Base-by-base conservation (phyloP, 1,140 invertebrate species). In the Steinernema feltiae region DNA sequence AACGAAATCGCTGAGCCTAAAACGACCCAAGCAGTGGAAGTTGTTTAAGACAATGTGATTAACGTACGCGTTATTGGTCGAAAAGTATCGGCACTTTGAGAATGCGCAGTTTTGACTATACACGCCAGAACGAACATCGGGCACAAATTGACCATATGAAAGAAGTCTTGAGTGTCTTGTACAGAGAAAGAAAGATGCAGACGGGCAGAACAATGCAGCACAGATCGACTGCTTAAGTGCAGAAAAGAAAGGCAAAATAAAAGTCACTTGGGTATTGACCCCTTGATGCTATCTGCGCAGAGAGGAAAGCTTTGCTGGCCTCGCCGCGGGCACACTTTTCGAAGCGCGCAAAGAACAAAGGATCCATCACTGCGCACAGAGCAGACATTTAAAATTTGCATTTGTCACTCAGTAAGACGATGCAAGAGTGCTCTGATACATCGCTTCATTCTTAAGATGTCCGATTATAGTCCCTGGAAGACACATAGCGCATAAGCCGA, bases 341-440 rank as follows among this genome's bases (percentile, higher is more conserved):
- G 12, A 63, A 63, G 53, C 53, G 53, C 53, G 53, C 53, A 63
- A 63, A 63, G 53, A 63, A 63, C 53, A 63, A 63, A 63, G 53
- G 53, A 63, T 63, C 53, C 53, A 63, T 63, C 53, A 63, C 53
- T 17, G 53, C 15, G 3, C 24, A 3, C 53, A n/a, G 7, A 27
- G 53, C 53, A 63, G 24, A 27, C 53, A 21, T 27, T 63, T 15
- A 27, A 63, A 63, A 63, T 63, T 63, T 63, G 53, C 53, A 63
- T 63, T 63, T 63, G 53, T 63, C 53, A 63, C 53, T 63, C 53
- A 63, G 53, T 63, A 63, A 63, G 53, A 63, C 15, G 53, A 27
- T 27, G 53, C 53, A 63, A 63, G 24, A 3, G 3, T 3, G 15
- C 12, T 63, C 53, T 3, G 53, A 7, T 17, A 63, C 53, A 63